Evolutionary conservation across 2,113 vertebrate genomes (phyloP), one percentile per base, ranked within the genome.

Genomic region (Chloebia gouldiae): DNA sequence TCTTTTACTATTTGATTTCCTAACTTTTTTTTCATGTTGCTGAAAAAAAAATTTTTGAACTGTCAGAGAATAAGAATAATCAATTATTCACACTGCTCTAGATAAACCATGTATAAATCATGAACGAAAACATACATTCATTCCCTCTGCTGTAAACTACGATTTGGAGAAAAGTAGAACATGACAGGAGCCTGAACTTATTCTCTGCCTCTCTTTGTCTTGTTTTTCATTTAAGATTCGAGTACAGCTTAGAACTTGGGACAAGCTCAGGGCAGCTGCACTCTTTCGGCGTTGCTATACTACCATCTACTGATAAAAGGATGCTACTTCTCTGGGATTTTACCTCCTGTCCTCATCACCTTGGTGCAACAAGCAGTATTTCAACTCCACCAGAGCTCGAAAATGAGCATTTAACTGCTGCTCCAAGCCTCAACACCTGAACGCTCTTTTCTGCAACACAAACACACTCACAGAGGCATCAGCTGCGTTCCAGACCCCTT

Each of bases 281-380:
- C 37, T 93, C 81, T 84, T 97, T 98, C 86, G 61, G 50, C 35
- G 97, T 88, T 81, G 90, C 96, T 98, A 97, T 98, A 98, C 98
- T 97, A 97, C 98, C 98, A 98, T 96, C 98, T 98, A 98, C 98
- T 98, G 98, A 95, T 96, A 86, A 92, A 94, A 97, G 65, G 85
- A 94, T 95, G 98, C 86, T 96, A 98, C 68, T 98, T 98, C 98
- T 63, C 93, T 61, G 11, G 80, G 56, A 87, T 87, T 60, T 50
- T 57, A 18, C 79, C 90, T 45, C 63, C 85, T 42, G 28, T 22
- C n/a, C 60, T 69, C 31, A 24, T 68, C 90, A 92, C 76, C 83
- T 65, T 64, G 53, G 39, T 82, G 93, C 80, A 68, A 72, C 54
- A 65, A 96, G 88, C 94, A 88, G 51, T 44, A 82, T 87, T 90